Base-by-base conservation (phyloP, 2,888 invertebrate genomes). In the Hipparchia sbordonii region DNA sequence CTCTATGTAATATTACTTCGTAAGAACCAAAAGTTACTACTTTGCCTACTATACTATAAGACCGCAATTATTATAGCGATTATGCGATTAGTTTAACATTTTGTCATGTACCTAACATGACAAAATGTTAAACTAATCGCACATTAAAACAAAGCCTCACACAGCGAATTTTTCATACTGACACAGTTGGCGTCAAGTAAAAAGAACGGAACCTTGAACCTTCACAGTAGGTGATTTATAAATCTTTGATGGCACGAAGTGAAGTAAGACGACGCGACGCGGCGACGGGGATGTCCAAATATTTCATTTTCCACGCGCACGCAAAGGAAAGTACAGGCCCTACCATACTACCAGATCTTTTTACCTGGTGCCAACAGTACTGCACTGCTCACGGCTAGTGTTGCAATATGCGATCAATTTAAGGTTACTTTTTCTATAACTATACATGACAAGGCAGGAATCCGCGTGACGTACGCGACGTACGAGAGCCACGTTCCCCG, bases 1-100 rank as follows among this genome's bases (percentile, higher is more conserved):
- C 95, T 99, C 99, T 98, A 94, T 91, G 92, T 83, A 87, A 88
- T 88, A 78, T 77, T 79, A 79, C 77, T 68, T 76, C 87, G 52
- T 75, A 59, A 68, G 56, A 70, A 73, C 33, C 33, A 48, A 48
- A 23, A 63, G 23, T 48, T 63, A 46, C n/a, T 52, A 5, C 39
- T 39, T 4, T 48, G 6, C 48, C n/a, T 52, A 5, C 39, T 39
- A 39, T 48, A 48, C 48, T 48, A 48, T 48, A 56, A 10, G 59
- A 33, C 33, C 33, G 8, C 59, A 59, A 33, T 10, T 59, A 7
- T 10, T 23, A 48, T 48, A 2, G 48, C 6, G 48, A 5, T n/a
- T n/a, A n/a, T 56, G 56, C 56, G 56, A 13, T 8, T 6, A 7
- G 6, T 7, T 56, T 56, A n/a, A 56, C n/a, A 39, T 56, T 56